Percentiles rank a stretch among this genome's conserved stretches.
phyloP scores from a whole-genome alignment of 2,888 invertebrate species.

The Erpobdella octoculata region DNA sequence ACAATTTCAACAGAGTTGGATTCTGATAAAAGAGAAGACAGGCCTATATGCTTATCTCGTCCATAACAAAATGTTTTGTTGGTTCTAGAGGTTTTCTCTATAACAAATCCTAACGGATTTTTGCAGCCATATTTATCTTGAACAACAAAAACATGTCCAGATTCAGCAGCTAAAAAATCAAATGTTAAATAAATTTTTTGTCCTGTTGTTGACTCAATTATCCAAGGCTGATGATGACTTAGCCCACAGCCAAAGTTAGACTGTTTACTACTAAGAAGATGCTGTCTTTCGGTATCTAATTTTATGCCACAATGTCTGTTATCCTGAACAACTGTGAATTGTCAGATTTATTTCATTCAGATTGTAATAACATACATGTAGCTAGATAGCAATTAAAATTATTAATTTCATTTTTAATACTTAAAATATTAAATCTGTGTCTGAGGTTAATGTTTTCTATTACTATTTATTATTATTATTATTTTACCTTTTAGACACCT shows the following conservation, averaged over 20 bases:
- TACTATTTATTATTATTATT: too few relatives aligned
- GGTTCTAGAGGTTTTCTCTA: background rate
- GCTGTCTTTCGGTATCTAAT: background rate
- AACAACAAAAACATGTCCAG: too few relatives aligned
- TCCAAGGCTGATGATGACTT: background rate
- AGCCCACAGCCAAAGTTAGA: background rate
- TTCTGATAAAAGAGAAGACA: background rate
- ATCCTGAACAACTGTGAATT: background rate
- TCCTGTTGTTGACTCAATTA: background rate
- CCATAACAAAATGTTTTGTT: background rate
- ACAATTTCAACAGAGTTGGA: background rate
- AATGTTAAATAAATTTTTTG: background rate
- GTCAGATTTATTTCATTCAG: background rate
- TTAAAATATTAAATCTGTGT: too few relatives aligned
- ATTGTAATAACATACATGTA: too few relatives aligned
- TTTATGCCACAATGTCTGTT: background rate
- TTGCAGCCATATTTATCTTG: too few relatives aligned
- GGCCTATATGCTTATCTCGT: background rate
- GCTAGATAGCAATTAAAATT: too few relatives aligned
- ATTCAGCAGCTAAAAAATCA: background rate
- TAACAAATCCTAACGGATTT: background rate
- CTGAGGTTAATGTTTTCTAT: too few relatives aligned
- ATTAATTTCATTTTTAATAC: too few relatives aligned
- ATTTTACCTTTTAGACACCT: background rate
- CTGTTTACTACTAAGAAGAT: background rate